These are phyloP conservation scores for Metaphire vulgaris DNA, from an alignment of 1,140 invertebrate species.

Conservation along the genomic window DNA sequence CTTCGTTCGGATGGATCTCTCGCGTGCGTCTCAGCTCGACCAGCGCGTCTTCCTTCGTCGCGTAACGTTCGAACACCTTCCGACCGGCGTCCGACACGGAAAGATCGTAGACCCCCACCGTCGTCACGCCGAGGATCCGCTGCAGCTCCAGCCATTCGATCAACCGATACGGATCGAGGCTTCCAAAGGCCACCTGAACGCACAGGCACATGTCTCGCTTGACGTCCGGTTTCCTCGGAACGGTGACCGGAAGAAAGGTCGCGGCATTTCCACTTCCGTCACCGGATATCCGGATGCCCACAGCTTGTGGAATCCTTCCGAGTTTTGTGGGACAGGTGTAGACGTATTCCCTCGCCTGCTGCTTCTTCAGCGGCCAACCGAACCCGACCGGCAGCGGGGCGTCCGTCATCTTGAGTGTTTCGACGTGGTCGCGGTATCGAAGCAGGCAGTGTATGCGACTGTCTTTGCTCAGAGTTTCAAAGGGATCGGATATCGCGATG, in stretches of 20 bases:
- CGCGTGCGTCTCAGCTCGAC: conserved; percentile 18
- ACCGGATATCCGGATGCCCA: background rate
- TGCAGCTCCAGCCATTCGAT: conserved; percentile 30
- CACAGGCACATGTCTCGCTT: background rate
- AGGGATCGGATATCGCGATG: background rate
- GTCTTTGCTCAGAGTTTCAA: background rate
- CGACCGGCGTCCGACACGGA: background rate
- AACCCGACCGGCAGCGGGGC: background rate
- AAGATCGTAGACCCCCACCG: conserved; percentile 21
- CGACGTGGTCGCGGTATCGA: background rate
- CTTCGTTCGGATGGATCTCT: background rate
- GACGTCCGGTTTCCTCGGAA: background rate
- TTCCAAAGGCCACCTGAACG: conserved; percentile 18
- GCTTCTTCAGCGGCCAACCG: conserved; percentile 7
- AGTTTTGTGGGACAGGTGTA: conserved; percentile 10
- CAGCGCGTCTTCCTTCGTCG: conserved; percentile 8
- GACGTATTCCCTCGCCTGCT: conserved; percentile 7
- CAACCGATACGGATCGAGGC: conserved; percentile 12
- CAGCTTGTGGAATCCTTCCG: too few species aligned
- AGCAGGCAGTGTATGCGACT: background rate
- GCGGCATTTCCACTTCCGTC: conserved; percentile 1
- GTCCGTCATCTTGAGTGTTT: background rate
- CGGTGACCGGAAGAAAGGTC: background rate
- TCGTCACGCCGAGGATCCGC: conserved; percentile 17
- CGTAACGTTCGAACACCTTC: conserved; percentile 15